Evolutionary conservation across 2,113 vertebrate genomes (phyloP), one percentile per base, ranked within the genome.

Genomic region (Ochotona curzoniae): DNA sequence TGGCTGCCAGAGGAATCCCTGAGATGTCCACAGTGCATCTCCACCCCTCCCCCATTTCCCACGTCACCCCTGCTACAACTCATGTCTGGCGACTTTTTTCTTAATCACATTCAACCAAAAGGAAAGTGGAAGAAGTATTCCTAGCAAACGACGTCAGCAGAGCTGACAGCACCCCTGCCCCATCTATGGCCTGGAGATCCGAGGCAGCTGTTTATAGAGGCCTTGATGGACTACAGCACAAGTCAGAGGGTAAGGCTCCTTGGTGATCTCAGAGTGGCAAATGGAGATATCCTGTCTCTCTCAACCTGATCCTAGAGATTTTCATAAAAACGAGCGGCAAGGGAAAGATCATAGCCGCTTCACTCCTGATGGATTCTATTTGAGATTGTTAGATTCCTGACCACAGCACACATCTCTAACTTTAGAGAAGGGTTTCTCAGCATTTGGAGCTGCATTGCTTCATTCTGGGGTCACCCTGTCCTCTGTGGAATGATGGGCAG

Each of bases 331-430:
- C 23, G 8, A 4, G 14, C 18, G 5, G 2, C 10, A 30, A 23
- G 18, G 17, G 38, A 20, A 67, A 18, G 8, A 44, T 44, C 38
- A 44, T 44, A 44, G 38, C 38, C 38, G 38, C 38, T 71, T 83
- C 67, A 44, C 7, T 63, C 67, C 78, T 47, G 84, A 21, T 70
- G 30, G 32, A 0, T 51, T 51, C 64, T 84, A 0, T 69, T n/a
- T 7, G 74, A 70, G 32, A 26, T 35, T 6, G 38, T 44, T 44
- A 28, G 1, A 47, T 57, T 54, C 20, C 35, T 44, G 49, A 47
- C 38, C 26, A 0, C 13, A n/a, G 57, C 12, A 0, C 12, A 0
- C 23, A 47, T n/a, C 0, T 57, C 1, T 8, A 3, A 1, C 9
- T 57, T 15, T n/a, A 30, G 76, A 20, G 5, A 13, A 28, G 54